Conservation (phyloP, 2,113 vertebrate species). For the Hymenochirus boettgeri region DNA sequence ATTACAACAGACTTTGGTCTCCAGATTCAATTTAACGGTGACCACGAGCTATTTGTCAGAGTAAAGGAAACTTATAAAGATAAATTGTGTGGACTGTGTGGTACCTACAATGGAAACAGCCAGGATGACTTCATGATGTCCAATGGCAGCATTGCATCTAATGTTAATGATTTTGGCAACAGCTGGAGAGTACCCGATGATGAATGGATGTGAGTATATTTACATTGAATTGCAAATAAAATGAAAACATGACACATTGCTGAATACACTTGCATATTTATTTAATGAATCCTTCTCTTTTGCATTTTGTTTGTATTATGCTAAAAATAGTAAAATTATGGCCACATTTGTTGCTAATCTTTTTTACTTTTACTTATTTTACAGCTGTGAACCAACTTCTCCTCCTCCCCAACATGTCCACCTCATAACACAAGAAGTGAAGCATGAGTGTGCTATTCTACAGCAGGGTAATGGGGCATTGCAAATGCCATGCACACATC, state of each 20-base stretch:
- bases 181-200: slow-evolving; percentile 76
- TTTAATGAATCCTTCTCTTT: no score
- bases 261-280: no score
- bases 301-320: no score
- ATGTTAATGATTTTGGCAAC: slow-evolving; percentile 71
- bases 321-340: no score
- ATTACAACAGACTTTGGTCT: slow-evolving; percentile 65
- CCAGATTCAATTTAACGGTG: slow-evolving; percentile 58
- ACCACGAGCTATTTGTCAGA: slow-evolving; percentile 63
- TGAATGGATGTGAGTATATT: slow-evolving; percentile 12
- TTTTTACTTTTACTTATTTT: no score
- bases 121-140: slow-evolving; percentile 77
- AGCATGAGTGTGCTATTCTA: slow-evolving; percentile 62
- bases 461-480: slow-evolving; percentile 57
- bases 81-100: slow-evolving; percentile 75
- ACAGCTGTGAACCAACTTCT: slow-evolving; percentile 19
- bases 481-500: slow-evolving; percentile 57
- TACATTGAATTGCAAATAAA: no score
- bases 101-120: slow-evolving; percentile 73
- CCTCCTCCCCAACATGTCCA: slow-evolving; percentile 52
- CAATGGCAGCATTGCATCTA: slow-evolving; percentile 58
- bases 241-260: no score
- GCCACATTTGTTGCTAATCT: no score
- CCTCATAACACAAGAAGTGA: slow-evolving; percentile 50
- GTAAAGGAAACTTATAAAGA: slow-evolving; percentile 62